phyloP scores from a whole-genome alignment of 2,113 vertebrate species.

The Silurus glanis region DNA sequence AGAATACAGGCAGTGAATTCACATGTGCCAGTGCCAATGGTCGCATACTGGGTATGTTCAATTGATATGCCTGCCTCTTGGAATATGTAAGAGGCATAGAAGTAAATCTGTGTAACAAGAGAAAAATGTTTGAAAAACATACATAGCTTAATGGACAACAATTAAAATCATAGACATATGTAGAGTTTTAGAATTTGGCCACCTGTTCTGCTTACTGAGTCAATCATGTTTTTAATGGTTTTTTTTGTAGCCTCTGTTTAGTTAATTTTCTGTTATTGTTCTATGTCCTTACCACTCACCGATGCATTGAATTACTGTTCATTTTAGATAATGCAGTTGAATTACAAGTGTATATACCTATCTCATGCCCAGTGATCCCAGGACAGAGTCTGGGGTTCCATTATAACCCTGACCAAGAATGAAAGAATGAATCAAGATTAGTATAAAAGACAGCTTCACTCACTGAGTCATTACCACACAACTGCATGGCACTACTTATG shows the following conservation, averaged over 20 bases:
- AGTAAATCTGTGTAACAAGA: conserved; percentile 79
- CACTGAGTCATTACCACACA: conserved; percentile 87
- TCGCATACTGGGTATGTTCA: conserved; percentile 79
- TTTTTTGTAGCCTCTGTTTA: neutral
- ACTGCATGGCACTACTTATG: conserved; percentile 87
- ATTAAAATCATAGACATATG: neutral
- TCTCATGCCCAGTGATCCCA: neutral
- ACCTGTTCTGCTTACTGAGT: conserved; percentile 20
- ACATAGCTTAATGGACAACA: neutral
- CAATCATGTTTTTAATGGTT: neutral
- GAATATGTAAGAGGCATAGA: conserved; percentile 85
- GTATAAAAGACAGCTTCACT: conserved; percentile 51
- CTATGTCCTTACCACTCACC: neutral
- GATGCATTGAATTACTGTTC: neutral
- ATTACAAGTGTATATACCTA: neutral
- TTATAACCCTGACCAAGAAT: neutral
- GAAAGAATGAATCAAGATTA: neutral
- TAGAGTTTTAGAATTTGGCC: neutral
- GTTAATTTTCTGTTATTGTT: neutral
- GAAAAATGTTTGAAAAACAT: conserved; percentile 24
- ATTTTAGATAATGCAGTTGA: conserved; percentile 2
- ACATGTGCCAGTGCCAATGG: conserved; percentile 83
- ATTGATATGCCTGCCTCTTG: conserved; percentile 78
- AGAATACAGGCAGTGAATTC: conserved; percentile 80
- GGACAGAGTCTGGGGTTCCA: neutral